A percentile compares a stretch with the other conserved stretches of the same genome.
phyloP scores from a whole-genome alignment of 2,797 vertebrate species.

The Mormyrus hasselquistii region DNA sequence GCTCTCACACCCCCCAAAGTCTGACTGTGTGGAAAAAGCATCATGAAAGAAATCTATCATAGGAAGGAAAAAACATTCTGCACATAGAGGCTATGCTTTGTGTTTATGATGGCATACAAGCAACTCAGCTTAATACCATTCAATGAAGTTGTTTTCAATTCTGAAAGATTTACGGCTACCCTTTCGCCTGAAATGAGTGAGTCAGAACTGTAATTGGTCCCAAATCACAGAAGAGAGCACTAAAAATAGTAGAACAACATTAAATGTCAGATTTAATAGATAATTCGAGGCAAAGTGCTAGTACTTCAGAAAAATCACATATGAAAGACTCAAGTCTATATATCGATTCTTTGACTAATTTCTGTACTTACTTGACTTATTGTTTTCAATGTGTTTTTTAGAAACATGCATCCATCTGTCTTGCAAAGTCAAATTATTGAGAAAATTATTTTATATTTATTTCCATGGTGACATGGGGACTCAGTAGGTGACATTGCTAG shows the following conservation, averaged over 20 bases:
- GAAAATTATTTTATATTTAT: constrained; percentile 5
- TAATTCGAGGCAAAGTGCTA: constrained; percentile 29
- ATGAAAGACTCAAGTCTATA: not conserved
- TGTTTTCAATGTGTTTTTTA: not conserved
- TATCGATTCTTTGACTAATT: not conserved
- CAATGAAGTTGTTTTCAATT: constrained; percentile 52
- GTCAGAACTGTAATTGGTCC: constrained; percentile 70
- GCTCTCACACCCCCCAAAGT: not conserved
- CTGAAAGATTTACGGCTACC: constrained; percentile 69
- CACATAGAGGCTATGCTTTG: not conserved
- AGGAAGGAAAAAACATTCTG: not conserved
- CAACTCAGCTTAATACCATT: not conserved
- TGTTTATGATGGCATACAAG: not conserved
- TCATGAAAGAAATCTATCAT: not conserved
- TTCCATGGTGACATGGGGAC: not conserved
- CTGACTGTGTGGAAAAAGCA: not conserved
- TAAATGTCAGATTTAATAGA: constrained; percentile 39
- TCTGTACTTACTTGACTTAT: not conserved
- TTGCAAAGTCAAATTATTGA: constrained; percentile 13
- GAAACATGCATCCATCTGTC: constrained; percentile 17
- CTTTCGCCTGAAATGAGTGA: constrained; percentile 55
- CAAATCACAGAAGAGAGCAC: constrained; percentile 58
- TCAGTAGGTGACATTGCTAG: not conserved
- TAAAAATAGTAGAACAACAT: constrained; percentile 45
- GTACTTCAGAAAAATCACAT: constrained; percentile 22